phyloP scores from a whole-genome alignment of 2,888 invertebrate genomes.

The Hedychridium roseum region DNA sequence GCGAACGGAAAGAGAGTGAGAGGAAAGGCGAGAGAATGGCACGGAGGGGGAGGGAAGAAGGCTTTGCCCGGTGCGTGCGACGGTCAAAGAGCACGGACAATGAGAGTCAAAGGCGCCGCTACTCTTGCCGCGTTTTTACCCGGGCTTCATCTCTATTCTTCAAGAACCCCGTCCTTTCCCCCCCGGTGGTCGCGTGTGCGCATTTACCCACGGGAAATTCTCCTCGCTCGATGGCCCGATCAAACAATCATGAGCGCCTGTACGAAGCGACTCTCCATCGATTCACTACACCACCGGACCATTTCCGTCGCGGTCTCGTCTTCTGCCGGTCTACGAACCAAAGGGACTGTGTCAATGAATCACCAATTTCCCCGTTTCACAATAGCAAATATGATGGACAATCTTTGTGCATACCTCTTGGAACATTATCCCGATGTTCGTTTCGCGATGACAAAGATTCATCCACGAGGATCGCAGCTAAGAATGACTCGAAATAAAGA shows the following conservation, averaged over 20 bases:
- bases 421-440: too few species aligned
- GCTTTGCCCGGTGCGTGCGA: conserved; percentile 32
- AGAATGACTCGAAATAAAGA: too few species aligned
- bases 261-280: too few species aligned
- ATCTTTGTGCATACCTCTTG: too few species aligned
- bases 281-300: too few species aligned
- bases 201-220: conserved; percentile 35
- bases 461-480: too few species aligned
- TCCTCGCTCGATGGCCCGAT: conserved; percentile 31
- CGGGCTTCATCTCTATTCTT: conserved; percentile 46
- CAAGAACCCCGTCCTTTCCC: conserved; percentile 35
- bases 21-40: conserved; percentile 26
- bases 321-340: too few species aligned
- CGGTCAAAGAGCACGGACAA: conserved; percentile 37
- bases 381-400: too few species aligned
- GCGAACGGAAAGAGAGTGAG: conserved; percentile 14
- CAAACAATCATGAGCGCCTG: conserved; percentile 29
- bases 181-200: conserved; percentile 4
- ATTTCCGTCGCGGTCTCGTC: too few species aligned
- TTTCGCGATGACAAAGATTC: too few species aligned
- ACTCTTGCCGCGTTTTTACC: conserved; percentile 44
- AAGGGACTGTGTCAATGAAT: too few species aligned
- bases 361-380: too few species aligned
- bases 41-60: conserved; percentile 29
- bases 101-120: conserved; percentile 52